Evolutionary conservation across 2,888 invertebrate genomes (phyloP).

Genomic region (Athrips mouffetella): DNA sequence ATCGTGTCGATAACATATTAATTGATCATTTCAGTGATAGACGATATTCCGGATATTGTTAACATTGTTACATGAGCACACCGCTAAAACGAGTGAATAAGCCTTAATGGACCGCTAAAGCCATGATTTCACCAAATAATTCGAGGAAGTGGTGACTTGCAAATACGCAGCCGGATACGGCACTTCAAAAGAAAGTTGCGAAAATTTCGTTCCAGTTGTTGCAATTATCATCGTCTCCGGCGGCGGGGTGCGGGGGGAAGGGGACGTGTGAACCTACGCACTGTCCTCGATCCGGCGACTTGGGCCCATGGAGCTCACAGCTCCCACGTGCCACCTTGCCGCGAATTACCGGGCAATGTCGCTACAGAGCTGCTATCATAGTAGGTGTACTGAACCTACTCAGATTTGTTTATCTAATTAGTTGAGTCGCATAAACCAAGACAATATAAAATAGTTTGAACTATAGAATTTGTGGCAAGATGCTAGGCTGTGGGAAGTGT

Average conservation of each 20-base stretch:
- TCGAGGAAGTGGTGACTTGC: slow-evolving; percentile 7
- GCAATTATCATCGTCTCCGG: background rate
- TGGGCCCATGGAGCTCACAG: background rate
- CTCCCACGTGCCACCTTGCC: background rate
- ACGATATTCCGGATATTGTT: too few relatives aligned
- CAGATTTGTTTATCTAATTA: background rate
- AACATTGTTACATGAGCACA: background rate
- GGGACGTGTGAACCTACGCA: background rate
- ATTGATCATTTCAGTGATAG: too few relatives aligned
- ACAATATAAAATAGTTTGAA: too few relatives aligned
- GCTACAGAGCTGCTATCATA: background rate
- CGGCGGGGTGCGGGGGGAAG: background rate
- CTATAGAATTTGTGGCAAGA: too few relatives aligned
- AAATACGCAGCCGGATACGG: background rate
- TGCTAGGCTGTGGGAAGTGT: background rate
- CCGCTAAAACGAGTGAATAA: background rate
- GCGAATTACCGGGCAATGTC: background rate
- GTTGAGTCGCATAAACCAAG: too few relatives aligned
- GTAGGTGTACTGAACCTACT: background rate
- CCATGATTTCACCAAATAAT: background rate
- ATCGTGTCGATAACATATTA: background rate
- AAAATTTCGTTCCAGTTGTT: background rate
- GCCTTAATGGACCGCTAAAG: background rate
- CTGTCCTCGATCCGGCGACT: background rate
- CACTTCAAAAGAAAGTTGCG: slow-evolving; percentile 8